These are phyloP conservation scores for Cladorhizidae sp. DNA, from an alignment of 37 sponge, comb jelly and placozoan species.

Conservation along the genomic window DNA sequence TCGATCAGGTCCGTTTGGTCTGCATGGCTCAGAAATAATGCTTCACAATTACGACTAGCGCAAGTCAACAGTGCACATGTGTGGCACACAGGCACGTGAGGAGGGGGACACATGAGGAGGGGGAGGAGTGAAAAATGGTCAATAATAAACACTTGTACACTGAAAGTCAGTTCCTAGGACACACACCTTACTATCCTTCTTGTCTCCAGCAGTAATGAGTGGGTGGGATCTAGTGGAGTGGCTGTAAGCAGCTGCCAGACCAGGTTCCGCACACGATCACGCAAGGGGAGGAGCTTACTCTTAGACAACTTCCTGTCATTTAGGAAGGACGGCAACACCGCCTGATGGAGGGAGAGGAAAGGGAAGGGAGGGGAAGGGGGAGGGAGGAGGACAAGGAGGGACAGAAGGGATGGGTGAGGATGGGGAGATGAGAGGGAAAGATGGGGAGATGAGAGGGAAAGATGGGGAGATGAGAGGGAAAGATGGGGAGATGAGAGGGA, in stretches of 20 bases:
- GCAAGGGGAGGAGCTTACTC: conserved; percentile 11
- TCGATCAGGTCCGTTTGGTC: conserved; percentile 12
- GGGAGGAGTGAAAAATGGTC: background rate
- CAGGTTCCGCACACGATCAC: conserved; percentile 31
- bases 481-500: too few species aligned
- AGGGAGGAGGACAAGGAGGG: background rate
- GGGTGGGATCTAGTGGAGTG: background rate
- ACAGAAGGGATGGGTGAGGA: too few species aligned
- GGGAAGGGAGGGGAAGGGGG: background rate
- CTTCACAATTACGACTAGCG: conserved; percentile 33
- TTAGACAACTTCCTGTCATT: background rate
- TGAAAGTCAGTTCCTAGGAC: background rate
- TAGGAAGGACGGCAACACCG: conserved; percentile 42
- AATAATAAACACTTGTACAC: background rate
- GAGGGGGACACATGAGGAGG: too few species aligned
- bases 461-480: too few species aligned
- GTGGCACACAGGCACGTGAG: background rate
- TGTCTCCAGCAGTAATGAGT: conserved; percentile 15
- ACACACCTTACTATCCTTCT: conserved; percentile 38
- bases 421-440: too few species aligned
- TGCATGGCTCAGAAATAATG: conserved; percentile 24
- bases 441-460: too few species aligned
- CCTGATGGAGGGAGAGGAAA: conserved; percentile 10
- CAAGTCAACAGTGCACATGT: background rate
- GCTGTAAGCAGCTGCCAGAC: conserved; percentile 22